Evolutionary conservation across 2,113 vertebrate genomes (phyloP), one percentile per base, ranked within the genome.

Genomic region (Agelaius phoeniceus): DNA sequence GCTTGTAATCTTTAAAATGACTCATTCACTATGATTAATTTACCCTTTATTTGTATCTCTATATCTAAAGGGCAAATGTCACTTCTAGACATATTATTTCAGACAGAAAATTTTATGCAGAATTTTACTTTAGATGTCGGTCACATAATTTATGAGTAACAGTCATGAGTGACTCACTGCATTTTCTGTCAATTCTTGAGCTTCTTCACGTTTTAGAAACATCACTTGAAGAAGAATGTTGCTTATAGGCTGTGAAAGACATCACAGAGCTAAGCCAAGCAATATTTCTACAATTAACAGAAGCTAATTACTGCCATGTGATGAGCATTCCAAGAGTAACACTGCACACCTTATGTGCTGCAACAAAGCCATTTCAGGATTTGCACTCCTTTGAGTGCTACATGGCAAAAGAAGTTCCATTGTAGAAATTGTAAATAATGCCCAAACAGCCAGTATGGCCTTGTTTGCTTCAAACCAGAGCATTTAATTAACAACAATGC

Each of bases 41-140:
- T 92, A 95, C 84, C 87, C 72, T 97, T 95, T 96, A 88, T 96
- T 97, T 95, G 69, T 96, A 96, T 93, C 96, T 71, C 49, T 87
- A 66, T 95, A 90, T 97, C 91, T 96, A 92, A 97, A 97, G 95
- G 90, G 90, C 63, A 97, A 97, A 97, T 94, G 91, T 91, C 92
- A 97, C 75, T 95, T 90, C 76, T 63, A 68, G 20, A 85, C 76
- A 68, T 55, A 93, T 95, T 96, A 96, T 92, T 96, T 97, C 63
- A 84, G 51, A 87, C 35, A 90, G 66, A 82, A 55, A 84, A 89
- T 68, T 96, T 96, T 93, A 73, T 76, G 73, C 82, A 55, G 35
- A 88, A 77, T 91, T 97, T 97, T 96, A 79, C 77, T 96, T 96
- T 62, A 88, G 78, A 92, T 79, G 43, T 84, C 41, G 90, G 84